Conservation (phyloP, 2,888 invertebrate species). For the Operophtera brumata region DNA sequence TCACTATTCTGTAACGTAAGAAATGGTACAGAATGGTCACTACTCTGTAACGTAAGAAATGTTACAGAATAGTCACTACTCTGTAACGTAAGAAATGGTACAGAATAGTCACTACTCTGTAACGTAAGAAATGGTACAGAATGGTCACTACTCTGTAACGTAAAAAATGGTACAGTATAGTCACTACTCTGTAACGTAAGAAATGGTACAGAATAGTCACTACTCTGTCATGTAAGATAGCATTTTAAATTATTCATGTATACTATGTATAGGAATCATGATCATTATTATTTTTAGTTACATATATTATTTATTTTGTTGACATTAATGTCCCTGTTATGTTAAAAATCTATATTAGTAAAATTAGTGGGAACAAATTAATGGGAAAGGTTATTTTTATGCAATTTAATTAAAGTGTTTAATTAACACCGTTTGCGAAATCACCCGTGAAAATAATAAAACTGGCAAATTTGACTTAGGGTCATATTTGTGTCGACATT, state of each 20-base stretch:
- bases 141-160: conserved; percentile 16
- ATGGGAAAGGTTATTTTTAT: conserved; percentile 13
- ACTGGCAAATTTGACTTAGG: too few relatives aligned
- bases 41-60: conserved; percentile 14
- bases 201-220: conserved; percentile 17
- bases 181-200: conserved; percentile 11
- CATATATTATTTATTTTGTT: conserved; percentile 37
- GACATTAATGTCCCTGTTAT: conserved; percentile 30
- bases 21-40: conserved; percentile 16
- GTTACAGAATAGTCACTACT: conserved; percentile 16
- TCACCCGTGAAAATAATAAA: too few relatives aligned
- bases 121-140: conserved; percentile 14
- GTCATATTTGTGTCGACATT: too few relatives aligned
- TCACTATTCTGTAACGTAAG: conserved; percentile 13
- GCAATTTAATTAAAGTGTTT: background rate
- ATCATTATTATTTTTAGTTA: conserved; percentile 33
- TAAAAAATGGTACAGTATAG: conserved; percentile 17
- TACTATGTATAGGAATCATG: conserved; percentile 23
- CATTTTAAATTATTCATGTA: too few relatives aligned
- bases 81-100: conserved; percentile 14
- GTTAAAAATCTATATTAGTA: conserved; percentile 26
- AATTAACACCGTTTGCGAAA: too few relatives aligned
- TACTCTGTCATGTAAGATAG: too few relatives aligned
- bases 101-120: conserved; percentile 15
- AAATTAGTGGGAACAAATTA: conserved; percentile 35